Conservation (phyloP, 2,888 invertebrate genomes). For the Resseliella maxima region DNA sequence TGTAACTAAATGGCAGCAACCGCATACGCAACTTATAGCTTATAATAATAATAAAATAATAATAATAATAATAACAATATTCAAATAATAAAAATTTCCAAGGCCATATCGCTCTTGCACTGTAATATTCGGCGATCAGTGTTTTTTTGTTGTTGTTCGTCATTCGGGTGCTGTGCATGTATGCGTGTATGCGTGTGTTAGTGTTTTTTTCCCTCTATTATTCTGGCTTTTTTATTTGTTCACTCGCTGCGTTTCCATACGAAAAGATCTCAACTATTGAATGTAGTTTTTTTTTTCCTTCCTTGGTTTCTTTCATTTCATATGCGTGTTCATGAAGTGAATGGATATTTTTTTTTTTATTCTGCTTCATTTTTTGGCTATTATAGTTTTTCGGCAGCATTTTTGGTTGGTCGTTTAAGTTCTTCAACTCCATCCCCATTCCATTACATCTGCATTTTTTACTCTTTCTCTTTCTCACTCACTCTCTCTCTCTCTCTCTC, state of each 20-base stretch:
- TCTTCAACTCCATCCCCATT: constrained; percentile 35
- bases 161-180: neutral
- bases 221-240: neutral
- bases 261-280: neutral
- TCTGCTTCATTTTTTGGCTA: no score
- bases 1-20: constrained; percentile 29
- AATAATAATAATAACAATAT: constrained; percentile 50
- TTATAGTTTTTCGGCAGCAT: neutral
- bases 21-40: constrained; percentile 53
- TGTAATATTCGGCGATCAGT: constrained; percentile 49
- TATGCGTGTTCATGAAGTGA: constrained; percentile 1
- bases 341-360: constrained; percentile 7
- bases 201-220: neutral
- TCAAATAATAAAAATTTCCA: constrained; percentile 53
- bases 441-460: constrained; percentile 26
- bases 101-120: constrained; percentile 53
- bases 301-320: neutral
- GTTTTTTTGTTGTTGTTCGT: neutral
- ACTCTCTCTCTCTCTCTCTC: neutral
- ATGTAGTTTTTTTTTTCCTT: neutral
- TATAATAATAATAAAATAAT: constrained; percentile 44
- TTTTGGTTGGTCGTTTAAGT: neutral
- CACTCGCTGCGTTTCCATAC: neutral
- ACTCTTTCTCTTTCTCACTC: neutral
- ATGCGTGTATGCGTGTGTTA: neutral